A percentile compares a stretch with the other conserved stretches of the same genome.
These are phyloP conservation scores for Lasioglossum baleicum DNA, from an alignment of 1,140 invertebrate species.

Conservation along the genomic window DNA sequence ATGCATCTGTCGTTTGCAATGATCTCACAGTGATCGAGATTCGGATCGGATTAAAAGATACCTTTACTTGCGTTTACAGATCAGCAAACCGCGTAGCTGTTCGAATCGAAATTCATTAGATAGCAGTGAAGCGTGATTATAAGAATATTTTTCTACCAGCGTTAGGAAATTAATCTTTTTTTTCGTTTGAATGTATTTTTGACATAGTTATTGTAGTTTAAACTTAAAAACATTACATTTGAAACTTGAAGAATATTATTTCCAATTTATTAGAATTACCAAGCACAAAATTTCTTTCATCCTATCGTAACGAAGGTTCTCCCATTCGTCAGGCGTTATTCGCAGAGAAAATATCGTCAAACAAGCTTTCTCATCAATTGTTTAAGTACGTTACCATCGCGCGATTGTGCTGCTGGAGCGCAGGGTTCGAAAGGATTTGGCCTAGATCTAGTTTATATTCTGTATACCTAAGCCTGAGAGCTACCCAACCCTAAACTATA, in stretches of 20 bases:
- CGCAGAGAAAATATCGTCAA: constrained; percentile 30
- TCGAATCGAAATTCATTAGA: too few species aligned
- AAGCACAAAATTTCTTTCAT: too few species aligned
- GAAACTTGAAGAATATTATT: too few species aligned
- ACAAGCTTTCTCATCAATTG: constrained; percentile 45
- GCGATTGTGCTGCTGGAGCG: constrained; percentile 32
- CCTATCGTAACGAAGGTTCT: too few species aligned
- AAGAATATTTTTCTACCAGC: background rate
- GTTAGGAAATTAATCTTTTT: too few species aligned
- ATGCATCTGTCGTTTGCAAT: constrained; percentile 13
- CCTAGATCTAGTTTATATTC: constrained; percentile 63
- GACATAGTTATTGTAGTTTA: too few species aligned
- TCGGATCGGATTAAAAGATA: background rate
- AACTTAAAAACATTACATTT: too few species aligned
- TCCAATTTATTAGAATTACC: too few species aligned
- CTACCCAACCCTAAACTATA: constrained; percentile 22
- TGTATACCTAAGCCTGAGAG: constrained; percentile 52
- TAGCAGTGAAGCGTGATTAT: background rate
- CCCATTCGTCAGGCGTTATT: too few species aligned
- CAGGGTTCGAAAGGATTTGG: constrained; percentile 50
- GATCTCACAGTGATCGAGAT: background rate
- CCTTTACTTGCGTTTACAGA: background rate
- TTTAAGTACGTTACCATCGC: constrained; percentile 19
- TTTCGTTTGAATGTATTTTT: too few species aligned
- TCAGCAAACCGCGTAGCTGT: background rate